Evolutionary conservation across 2,113 vertebrate genomes (phyloP).

Genomic region (Anarhynchus alexandrinus): DNA sequence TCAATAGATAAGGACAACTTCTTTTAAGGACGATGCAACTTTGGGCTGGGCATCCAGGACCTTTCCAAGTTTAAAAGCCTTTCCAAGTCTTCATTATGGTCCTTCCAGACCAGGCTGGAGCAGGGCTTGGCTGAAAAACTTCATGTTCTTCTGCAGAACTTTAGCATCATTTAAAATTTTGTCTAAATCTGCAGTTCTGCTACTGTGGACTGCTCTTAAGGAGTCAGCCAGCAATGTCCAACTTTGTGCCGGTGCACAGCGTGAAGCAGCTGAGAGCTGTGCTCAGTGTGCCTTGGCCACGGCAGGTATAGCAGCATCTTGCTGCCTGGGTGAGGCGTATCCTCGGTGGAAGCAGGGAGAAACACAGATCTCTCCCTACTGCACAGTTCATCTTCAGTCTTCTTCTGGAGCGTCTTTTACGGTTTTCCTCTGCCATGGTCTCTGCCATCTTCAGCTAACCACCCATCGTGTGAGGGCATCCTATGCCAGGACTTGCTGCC

Average conservation of each 20-base stretch:
- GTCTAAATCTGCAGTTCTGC: background rate
- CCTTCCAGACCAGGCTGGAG: background rate
- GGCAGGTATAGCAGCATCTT: background rate
- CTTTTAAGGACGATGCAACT: background rate
- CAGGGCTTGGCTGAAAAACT: background rate
- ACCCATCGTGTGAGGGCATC: accelerated
- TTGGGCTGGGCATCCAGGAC: background rate
- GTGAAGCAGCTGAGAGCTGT: background rate
- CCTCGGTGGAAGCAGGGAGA: background rate
- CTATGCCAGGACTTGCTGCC: accelerated
- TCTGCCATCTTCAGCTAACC: background rate
- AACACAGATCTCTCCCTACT: background rate
- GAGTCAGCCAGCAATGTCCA: background rate
- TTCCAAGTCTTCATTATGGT: background rate
- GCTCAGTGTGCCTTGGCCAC: background rate
- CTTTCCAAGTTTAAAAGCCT: background rate
- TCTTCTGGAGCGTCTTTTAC: accelerated
- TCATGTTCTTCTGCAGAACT: background rate
- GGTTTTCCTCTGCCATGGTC: background rate
- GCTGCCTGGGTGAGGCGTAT: background rate
- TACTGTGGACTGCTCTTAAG: too few species aligned
- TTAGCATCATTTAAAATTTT: background rate
- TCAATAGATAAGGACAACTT: background rate
- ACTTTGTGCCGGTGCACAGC: accelerated
- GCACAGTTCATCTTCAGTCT: background rate